A percentile compares a stretch with the other conserved stretches of the same genome.
These are phyloP conservation scores for Calonectris borealis DNA, from an alignment of 2,113 vertebrate species.

Conservation along the genomic window DNA sequence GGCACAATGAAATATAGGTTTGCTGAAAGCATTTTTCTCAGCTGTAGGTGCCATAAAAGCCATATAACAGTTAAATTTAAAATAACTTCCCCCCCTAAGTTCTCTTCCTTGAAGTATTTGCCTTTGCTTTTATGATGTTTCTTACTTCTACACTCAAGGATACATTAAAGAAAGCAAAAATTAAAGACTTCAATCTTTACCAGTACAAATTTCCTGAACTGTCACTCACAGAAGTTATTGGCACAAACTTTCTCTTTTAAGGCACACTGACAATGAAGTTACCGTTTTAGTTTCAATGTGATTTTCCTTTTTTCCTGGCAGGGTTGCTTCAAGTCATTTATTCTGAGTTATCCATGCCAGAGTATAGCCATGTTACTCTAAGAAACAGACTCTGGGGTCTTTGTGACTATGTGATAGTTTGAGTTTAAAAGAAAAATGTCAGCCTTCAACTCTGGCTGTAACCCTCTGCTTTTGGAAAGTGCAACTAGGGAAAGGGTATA, in stretches of 20 bases:
- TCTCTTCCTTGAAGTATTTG: neutral
- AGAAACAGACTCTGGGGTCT: conserved; percentile 5
- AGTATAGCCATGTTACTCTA: neutral
- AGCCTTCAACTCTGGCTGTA: conserved; percentile 30
- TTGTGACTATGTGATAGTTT: neutral
- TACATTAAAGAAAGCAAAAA: neutral
- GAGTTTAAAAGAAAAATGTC: conserved; percentile 17
- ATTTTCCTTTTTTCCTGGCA: conserved; percentile 30
- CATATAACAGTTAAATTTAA: neutral
- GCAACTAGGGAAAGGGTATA: neutral
- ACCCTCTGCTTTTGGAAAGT: conserved; percentile 22
- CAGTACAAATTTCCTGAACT: conserved; percentile 1
- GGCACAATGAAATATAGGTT: neutral
- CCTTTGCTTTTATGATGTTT: neutral
- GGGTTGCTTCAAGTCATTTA: neutral
- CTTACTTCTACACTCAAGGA: neutral
- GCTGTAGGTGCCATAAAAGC: neutral
- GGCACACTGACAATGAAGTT: neutral
- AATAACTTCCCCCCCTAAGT: neutral
- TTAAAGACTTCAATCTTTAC: conserved; percentile 6
- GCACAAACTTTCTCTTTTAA: neutral
- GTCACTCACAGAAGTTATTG: neutral
- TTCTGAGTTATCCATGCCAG: neutral
- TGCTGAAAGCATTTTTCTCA: neutral
- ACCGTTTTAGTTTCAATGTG: neutral